These are phyloP conservation scores for Otolemur garnettii DNA, from an alignment of 2,113 vertebrate genomes.

Conservation along the genomic window DNA sequence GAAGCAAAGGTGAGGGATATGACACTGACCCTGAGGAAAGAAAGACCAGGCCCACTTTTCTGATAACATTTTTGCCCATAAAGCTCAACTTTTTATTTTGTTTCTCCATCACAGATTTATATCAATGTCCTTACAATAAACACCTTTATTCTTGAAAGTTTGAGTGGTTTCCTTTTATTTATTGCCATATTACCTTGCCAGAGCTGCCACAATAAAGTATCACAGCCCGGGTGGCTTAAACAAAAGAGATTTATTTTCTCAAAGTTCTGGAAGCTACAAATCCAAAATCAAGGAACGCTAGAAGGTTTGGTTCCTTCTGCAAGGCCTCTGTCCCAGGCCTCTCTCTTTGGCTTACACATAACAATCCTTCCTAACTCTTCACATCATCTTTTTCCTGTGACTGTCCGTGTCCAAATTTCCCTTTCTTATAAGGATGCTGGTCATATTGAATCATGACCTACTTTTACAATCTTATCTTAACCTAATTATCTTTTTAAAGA, in stretches of 20 bases:
- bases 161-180: not conserved
- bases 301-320: not conserved
- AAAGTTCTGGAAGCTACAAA: not conserved
- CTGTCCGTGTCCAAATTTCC: no score
- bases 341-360: not conserved
- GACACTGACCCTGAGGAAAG: not conserved
- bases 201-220: not conserved
- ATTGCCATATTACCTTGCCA: not conserved
- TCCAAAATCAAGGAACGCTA: not conserved
- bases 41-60: not conserved
- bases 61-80: not conserved
- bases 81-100: not conserved
- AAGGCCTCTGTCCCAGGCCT: not conserved
- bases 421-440: not conserved
- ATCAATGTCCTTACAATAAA: not conserved
- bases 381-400: not conserved
- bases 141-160: not conserved
- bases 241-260: not conserved
- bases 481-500: not conserved
- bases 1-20: not conserved
- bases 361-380: not conserved
- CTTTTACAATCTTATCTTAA: not conserved
- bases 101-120: not conserved
- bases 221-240: not conserved
- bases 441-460: not conserved